Conservation (phyloP, 2,888 invertebrate genomes). For the Caenorhabditis sp. region DNA sequence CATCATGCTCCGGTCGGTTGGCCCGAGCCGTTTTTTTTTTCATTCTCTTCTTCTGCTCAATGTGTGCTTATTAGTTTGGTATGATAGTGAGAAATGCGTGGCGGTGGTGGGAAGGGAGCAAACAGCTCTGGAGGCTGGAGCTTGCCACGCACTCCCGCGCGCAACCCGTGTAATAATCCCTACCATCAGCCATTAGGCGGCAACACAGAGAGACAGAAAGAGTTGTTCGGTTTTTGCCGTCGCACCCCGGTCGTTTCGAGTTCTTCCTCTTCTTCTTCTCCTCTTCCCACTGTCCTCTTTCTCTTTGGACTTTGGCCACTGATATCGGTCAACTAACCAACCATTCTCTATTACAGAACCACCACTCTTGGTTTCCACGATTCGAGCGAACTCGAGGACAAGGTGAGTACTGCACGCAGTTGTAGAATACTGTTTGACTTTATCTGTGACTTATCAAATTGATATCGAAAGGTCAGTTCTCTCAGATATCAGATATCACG, state of each 20-base stretch:
- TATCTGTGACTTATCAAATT: constrained; percentile 1
- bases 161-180: constrained; percentile 57
- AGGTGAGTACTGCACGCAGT: constrained; percentile 22
- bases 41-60: constrained; percentile 17
- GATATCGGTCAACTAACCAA: background rate
- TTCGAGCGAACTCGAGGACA: constrained; percentile 31
- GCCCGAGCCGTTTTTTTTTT: background rate
- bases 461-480: constrained; percentile 8
- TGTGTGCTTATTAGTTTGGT: constrained; percentile 55
- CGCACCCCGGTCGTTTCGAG: constrained; percentile 33
- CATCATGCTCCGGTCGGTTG: constrained; percentile 4
- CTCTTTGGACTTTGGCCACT: background rate
- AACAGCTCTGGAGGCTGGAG: constrained; percentile 48
- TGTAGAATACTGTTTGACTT: constrained; percentile 1
- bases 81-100: constrained; percentile 63
- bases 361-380: constrained; percentile 37
- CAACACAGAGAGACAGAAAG: constrained; percentile 5
- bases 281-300: constrained; percentile 13
- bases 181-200: constrained; percentile 46
- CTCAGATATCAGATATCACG: background rate
- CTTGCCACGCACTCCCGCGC: constrained; percentile 27
- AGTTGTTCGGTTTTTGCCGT: constrained; percentile 49
- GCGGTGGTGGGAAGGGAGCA: constrained; percentile 48
- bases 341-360: constrained; percentile 22
- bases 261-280: constrained; percentile 28